Percentiles rank a stretch among this genome's conserved stretches.
These are phyloP conservation scores for Fregetta grallaria DNA, from an alignment of 2,113 vertebrate genomes.

Conservation along the genomic window DNA sequence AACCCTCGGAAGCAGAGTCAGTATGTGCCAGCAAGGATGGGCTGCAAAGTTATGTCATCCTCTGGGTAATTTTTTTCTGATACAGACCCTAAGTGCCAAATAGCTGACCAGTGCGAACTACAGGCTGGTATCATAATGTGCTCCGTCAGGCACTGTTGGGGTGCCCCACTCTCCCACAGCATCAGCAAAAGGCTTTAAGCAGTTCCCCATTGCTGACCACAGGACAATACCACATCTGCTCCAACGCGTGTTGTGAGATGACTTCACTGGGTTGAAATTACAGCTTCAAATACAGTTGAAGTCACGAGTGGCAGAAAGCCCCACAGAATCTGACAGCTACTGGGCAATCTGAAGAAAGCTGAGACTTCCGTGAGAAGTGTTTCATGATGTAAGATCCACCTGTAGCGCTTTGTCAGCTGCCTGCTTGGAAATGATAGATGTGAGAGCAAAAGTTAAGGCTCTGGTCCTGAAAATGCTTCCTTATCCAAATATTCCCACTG, in stretches of 20 bases:
- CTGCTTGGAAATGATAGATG: background rate
- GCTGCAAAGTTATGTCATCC: background rate
- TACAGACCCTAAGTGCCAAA: background rate
- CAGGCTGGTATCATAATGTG: background rate
- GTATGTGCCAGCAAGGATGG: background rate
- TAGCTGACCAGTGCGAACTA: background rate
- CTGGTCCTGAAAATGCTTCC: background rate
- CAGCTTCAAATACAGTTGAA: background rate
- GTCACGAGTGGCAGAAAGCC: background rate
- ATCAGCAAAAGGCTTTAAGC: background rate
- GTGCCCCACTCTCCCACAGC: no score
- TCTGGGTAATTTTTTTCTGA: background rate
- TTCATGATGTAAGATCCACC: background rate
- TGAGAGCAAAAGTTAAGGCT: background rate
- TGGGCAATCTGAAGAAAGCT: background rate
- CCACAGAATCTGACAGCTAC: background rate
- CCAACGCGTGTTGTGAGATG: background rate
- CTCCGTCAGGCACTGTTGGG: fast-evolving
- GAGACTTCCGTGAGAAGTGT: background rate
- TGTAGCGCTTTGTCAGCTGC: background rate
- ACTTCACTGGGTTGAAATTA: background rate
- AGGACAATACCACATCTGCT: background rate
- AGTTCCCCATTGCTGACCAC: fast-evolving
- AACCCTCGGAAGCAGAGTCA: background rate
- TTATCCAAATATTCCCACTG: background rate